These are phyloP conservation scores for Caenorhabditis angaria DNA, from an alignment of 2,888 invertebrate species.

Conservation along the genomic window DNA sequence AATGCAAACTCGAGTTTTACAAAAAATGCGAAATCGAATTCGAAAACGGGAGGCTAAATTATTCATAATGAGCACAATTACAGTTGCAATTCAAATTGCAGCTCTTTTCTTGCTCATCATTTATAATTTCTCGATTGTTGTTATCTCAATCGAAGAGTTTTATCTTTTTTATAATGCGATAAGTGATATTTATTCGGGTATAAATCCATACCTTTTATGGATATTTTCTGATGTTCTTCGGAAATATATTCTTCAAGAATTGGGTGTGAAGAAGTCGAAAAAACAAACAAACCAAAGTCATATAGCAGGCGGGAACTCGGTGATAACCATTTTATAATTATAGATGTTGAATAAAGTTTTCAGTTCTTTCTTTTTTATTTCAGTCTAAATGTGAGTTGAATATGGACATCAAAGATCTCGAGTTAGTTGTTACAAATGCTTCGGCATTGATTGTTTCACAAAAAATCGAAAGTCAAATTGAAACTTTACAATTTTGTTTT, in stretches of 20 bases:
- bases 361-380: too few species aligned
- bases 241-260: background rate
- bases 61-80: background rate
- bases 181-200: background rate
- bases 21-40: background rate
- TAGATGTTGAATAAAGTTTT: too few species aligned
- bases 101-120: background rate
- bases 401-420: too few species aligned
- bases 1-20: background rate
- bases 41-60: background rate
- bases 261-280: background rate
- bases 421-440: too few species aligned
- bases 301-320: background rate
- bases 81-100: background rate
- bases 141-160: background rate
- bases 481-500: too few species aligned
- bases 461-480: too few species aligned
- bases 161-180: background rate
- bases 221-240: slow-evolving; percentile 8
- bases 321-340: background rate
- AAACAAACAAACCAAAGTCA: background rate
- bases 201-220: slow-evolving; percentile 7
- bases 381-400: too few species aligned
- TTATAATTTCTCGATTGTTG: background rate
- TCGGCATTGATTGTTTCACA: too few species aligned